Evolutionary conservation across 2,888 invertebrate species (phyloP).

Genomic region (Anagyrus pseudococci): DNA sequence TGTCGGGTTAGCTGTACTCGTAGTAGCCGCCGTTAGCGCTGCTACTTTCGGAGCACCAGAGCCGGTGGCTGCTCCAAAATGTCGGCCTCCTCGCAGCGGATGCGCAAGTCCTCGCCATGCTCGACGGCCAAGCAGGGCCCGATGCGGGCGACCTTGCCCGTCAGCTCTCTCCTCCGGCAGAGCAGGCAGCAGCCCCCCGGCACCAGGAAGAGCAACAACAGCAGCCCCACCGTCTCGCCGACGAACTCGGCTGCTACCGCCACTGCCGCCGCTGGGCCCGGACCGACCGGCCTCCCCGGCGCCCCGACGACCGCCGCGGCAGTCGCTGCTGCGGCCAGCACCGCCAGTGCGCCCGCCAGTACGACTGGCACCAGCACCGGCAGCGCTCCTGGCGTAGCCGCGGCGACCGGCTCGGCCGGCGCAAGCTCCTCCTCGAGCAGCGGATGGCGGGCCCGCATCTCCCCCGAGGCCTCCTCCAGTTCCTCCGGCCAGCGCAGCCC

Average conservation of each 20-base stretch:
- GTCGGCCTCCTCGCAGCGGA: slow-evolving; percentile 59
- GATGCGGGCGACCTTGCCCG: slow-evolving; percentile 79
- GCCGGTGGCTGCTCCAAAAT: slow-evolving; percentile 44
- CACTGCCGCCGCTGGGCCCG: neutral
- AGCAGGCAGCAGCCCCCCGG: slow-evolving; percentile 63
- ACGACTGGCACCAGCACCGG: no score
- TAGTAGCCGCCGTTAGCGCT: no score
- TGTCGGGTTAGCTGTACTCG: no score
- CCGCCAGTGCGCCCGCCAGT: no score
- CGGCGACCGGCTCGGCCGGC: neutral
- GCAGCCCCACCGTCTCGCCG: slow-evolving; percentile 73
- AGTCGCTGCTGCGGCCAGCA: neutral
- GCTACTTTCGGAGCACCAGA: neutral
- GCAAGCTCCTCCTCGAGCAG: slow-evolving; percentile 22
- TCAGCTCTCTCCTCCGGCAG: slow-evolving; percentile 74
- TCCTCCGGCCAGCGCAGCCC: slow-evolving; percentile 77
- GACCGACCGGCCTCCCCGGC: neutral
- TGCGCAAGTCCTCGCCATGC: slow-evolving; percentile 74
- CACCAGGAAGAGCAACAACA: slow-evolving; percentile 64
- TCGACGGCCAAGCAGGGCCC: slow-evolving; percentile 70
- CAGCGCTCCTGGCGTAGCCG: neutral
- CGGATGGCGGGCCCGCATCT: slow-evolving; percentile 71
- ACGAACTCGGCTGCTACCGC: slow-evolving; percentile 63
- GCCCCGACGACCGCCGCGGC: neutral
- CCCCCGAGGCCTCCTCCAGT: slow-evolving; percentile 71